Evolutionary conservation across 1,140 invertebrate genomes (phyloP).

Genomic region (Scaptomyza hsui): DNA sequence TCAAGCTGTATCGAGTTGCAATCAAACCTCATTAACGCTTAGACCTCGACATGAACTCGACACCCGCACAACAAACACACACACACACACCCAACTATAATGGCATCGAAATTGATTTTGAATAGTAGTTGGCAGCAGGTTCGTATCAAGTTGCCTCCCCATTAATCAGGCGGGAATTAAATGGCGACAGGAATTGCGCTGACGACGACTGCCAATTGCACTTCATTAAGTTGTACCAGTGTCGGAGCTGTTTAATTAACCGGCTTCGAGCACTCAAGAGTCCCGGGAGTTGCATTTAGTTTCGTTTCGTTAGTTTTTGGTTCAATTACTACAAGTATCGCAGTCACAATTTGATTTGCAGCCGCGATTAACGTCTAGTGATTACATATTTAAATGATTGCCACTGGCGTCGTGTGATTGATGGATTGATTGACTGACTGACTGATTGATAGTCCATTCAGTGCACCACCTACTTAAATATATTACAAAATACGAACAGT

Average conservation of each 20-base stretch:
- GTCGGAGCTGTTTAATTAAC: conserved; percentile 43
- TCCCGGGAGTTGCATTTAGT: conserved; percentile 1
- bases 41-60: conserved; percentile 21
- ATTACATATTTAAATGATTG: conserved; percentile 77
- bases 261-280: not conserved
- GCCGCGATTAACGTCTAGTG: conserved; percentile 62
- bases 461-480: conserved; percentile 22
- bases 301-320: conserved; percentile 6
- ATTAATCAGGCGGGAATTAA: conserved; percentile 42
- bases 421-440: conserved; percentile 48
- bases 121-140: not conserved
- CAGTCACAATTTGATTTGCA: conserved; percentile 68
- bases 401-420: conserved; percentile 66
- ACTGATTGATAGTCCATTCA: conserved; percentile 54
- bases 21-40: conserved; percentile 19
- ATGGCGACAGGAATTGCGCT: conserved; percentile 39
- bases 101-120: conserved; percentile 12
- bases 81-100: conserved; percentile 11
- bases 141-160: not conserved
- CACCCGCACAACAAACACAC: not conserved
- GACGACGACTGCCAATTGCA: conserved; percentile 30
- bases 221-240: conserved; percentile 39
- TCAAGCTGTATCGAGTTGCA: not conserved
- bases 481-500: conserved; percentile 10
- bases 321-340: conserved; percentile 33